These are phyloP conservation scores for Pseudomyrmex cubaensis DNA, from an alignment of 1,140 invertebrate species.

Conservation along the genomic window DNA sequence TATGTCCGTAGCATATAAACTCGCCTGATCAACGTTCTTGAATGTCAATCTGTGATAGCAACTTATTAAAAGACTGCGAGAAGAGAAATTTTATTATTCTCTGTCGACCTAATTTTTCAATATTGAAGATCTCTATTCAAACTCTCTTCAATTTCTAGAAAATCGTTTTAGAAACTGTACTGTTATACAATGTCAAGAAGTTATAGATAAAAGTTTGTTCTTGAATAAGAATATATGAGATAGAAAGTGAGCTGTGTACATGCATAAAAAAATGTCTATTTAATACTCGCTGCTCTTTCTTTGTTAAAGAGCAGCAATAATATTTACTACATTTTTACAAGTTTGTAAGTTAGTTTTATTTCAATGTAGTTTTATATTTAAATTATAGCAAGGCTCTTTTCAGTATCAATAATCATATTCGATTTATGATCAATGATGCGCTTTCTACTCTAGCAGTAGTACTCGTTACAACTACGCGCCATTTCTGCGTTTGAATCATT, in stretches of 20 bases:
- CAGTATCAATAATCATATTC: conserved; percentile 13
- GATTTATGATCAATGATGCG: conserved; percentile 14
- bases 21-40: not conserved
- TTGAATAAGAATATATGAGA: conserved; percentile 1
- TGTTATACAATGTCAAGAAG: too few species aligned
- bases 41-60: not conserved
- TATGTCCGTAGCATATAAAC: conserved; percentile 32
- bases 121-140: not conserved
- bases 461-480: conserved; percentile 23
- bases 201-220: too few species aligned
- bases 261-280: not conserved
- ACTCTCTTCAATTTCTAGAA: not conserved
- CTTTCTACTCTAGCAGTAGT: conserved; percentile 1
- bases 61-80: not conserved
- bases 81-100: not conserved
- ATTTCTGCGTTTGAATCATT: conserved; percentile 39
- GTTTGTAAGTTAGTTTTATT: conserved; percentile 11
- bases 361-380: conserved; percentile 39
- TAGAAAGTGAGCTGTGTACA: not conserved
- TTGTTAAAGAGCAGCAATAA: not conserved
- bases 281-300: not conserved
- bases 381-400: conserved; percentile 27
- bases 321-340: not conserved
- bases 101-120: not conserved
- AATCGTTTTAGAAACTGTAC: too few species aligned